Percentiles rank a stretch among this genome's conserved stretches.
Evolutionary conservation across 2,888 invertebrate genomes (phyloP).

Genomic region (Cheilosia urbana): DNA sequence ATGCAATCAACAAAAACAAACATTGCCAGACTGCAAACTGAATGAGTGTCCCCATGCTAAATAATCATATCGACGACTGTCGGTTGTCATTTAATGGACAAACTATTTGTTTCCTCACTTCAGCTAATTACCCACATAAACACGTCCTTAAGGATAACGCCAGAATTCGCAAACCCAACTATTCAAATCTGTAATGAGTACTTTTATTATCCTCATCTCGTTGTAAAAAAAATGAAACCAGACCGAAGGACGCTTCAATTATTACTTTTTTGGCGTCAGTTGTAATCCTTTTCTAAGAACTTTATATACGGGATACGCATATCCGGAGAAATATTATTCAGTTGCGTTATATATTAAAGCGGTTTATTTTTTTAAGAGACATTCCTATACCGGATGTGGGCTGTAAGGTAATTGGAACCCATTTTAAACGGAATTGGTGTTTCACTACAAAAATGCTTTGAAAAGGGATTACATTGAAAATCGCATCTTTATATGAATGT

Average conservation of each 20-base stretch:
- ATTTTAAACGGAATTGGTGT: not conserved
- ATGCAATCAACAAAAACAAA: too few relatives aligned
- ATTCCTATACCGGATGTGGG: not conserved
- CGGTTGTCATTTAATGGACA: not conserved
- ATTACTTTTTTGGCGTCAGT: not conserved
- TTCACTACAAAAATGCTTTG: too few relatives aligned
- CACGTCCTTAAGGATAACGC: not conserved
- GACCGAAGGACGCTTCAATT: not conserved
- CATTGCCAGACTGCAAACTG: too few relatives aligned
- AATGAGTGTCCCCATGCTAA: too few relatives aligned
- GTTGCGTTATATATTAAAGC: not conserved
- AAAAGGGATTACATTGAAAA: too few relatives aligned
- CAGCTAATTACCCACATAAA: slow-evolving; percentile 13
- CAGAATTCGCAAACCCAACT: not conserved
- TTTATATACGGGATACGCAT: not conserved
- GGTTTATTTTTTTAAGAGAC: not conserved
- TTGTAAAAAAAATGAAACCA: not conserved
- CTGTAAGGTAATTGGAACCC: not conserved
- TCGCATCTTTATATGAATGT: too few relatives aligned
- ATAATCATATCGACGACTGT: not conserved
- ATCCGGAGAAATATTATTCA: not conserved
- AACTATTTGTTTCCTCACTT: not conserved
- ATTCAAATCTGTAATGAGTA: not conserved
- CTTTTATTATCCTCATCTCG: slow-evolving; percentile 5
- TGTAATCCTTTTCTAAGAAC: not conserved